Base-by-base conservation (phyloP, 2,113 vertebrate genomes). In the Machaerirhynchus nigripectus region DNA sequence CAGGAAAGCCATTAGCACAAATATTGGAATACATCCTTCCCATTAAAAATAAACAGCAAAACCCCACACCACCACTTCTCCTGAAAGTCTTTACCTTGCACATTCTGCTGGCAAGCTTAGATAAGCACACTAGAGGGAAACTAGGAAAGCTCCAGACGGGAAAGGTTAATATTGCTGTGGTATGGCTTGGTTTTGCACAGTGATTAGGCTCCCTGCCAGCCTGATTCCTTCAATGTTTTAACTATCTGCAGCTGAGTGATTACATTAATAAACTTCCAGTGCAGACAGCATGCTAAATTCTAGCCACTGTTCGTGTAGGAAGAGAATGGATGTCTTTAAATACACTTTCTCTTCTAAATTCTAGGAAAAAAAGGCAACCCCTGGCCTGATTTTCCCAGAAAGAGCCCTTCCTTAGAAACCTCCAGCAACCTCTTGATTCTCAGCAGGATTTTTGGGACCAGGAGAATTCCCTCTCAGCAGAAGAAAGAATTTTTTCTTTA, bases 241-340 rank as follows among this genome's bases (percentile, higher is more conserved):
- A 76, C 81, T 88, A 49, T 86, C 68, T 87, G 81, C 67, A 95
- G 73, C 89, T 92, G 82, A 89, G 61, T 84, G 87, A 95, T 94
- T 91, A 16, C 59, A 94, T 84, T 92, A 61, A 92, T 91, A 83
- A 91, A 93, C 78, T 75, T 60, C 28, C 85, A 96, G 74, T 44
- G 35, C 61, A 90, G 87, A 55, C 59, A 86, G 75, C 37, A 70
- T 6, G 44, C 50, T 84, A 30, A 90, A 93, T 26, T 69, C 84
- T 8, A 82, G 69, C 53, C 84, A 67, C 75, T 63, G 28, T 12
- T 94, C 61, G 13, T 9, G 40, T 8, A 53, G 42, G 57, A 93
- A 79, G 31, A 53, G 44, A 68, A 75, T 28, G 30, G 37, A 76
- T 65, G 70, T 18, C 78, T 89, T 89, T 31, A 78, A 87, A 95